A percentile compares a stretch with the other conserved stretches of the same genome.
phyloP scores from a whole-genome alignment of 2,113 vertebrate species.

The Nibea coibor region DNA sequence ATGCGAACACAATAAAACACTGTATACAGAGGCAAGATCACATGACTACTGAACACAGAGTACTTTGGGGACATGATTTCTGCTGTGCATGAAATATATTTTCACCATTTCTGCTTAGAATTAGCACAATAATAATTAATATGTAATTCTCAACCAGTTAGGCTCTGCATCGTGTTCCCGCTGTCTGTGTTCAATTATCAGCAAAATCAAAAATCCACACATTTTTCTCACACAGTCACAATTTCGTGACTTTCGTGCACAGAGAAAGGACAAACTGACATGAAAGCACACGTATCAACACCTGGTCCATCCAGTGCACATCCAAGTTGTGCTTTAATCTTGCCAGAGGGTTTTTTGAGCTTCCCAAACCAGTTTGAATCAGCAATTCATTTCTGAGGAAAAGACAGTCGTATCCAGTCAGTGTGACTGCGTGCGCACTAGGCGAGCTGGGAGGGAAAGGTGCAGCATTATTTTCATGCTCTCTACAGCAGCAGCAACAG shows the following conservation, averaged over 20 bases:
- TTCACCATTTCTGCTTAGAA: background rate
- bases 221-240: background rate
- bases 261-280: background rate
- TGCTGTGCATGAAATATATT: background rate
- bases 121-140: background rate
- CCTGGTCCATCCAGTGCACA: background rate
- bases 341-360: background rate
- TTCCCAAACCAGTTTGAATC: background rate
- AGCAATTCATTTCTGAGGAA: background rate
- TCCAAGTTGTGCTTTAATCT: background rate
- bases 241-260: background rate
- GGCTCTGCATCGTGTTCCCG: too few relatives aligned
- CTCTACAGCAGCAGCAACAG: constrained; percentile 26
- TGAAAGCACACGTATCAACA: background rate
- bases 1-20: background rate
- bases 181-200: background rate
- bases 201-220: background rate
- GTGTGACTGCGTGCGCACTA: background rate
- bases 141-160: background rate
- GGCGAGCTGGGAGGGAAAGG: constrained; percentile 1
- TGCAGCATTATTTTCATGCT: constrained; percentile 51
- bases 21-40: background rate
- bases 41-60: background rate
- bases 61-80: background rate
- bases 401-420: background rate